These are phyloP conservation scores for Trididemnum clinides DNA, from an alignment of 23 tunicate species.

Conservation along the genomic window DNA sequence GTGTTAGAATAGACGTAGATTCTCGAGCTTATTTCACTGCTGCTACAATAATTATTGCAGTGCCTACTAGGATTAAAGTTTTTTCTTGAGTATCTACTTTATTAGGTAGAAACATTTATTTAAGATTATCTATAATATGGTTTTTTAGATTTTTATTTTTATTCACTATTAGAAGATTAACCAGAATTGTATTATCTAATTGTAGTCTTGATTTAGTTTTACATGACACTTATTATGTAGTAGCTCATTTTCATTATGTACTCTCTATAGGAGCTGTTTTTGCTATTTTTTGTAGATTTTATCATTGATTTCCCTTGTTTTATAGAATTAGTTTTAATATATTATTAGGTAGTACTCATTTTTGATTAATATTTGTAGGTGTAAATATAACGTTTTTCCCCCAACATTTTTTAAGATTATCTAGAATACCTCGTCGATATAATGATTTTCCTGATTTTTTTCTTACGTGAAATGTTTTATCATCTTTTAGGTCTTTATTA, in stretches of 20 bases:
- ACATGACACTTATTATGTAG: constrained; percentile 43
- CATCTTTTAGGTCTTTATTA: constrained; percentile 5
- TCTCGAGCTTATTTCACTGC: constrained; percentile 42
- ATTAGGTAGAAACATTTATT: not conserved
- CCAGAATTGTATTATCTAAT: constrained; percentile 21
- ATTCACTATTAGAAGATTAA: constrained; percentile 28
- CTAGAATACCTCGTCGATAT: constrained; percentile 48
- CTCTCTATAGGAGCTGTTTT: constrained; percentile 24
- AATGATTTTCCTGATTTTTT: constrained; percentile 15
- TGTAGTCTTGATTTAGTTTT: not conserved
- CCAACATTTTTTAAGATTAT: constrained; percentile 34
- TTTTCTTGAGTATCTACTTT: constrained; percentile 8
- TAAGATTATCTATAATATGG: not conserved
- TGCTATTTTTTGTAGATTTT: constrained; percentile 16
- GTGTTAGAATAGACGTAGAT: constrained; percentile 11
- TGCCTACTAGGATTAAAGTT: constrained; percentile 30
- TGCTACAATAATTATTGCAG: constrained; percentile 34
- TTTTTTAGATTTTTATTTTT: constrained; percentile 17
- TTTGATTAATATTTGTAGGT: constrained; percentile 28
- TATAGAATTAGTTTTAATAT: not conserved
- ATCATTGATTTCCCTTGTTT: constrained; percentile 7
- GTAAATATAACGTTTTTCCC: constrained; percentile 37
- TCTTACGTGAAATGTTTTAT: not conserved
- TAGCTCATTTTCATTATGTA: constrained; percentile 51
- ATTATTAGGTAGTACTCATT: not conserved